Evolutionary conservation across 2,113 vertebrate genomes (phyloP).

Genomic region (Oostethus manadensis): DNA sequence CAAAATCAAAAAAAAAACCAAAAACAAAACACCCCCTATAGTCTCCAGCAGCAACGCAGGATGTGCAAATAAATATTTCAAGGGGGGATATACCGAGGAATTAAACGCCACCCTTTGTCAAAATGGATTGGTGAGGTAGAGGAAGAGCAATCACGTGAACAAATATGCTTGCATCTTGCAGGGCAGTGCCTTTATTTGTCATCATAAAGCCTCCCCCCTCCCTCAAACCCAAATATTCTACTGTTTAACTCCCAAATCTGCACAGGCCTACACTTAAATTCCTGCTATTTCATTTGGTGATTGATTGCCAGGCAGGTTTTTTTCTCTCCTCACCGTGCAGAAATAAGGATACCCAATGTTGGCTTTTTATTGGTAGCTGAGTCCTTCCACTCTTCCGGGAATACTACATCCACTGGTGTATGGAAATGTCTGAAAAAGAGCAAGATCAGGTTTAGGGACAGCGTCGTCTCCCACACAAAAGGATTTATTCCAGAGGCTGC

Average conservation of each 20-base stretch:
- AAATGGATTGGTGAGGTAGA: conserved; percentile 77
- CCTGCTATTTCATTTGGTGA: conserved; percentile 60
- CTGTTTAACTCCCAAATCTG: conserved; percentile 74
- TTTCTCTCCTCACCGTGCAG: conserved; percentile 31
- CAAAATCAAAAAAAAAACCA: no score
- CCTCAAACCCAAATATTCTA: conserved; percentile 68
- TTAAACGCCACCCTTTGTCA: conserved; percentile 71
- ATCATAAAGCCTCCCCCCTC: conserved; percentile 79
- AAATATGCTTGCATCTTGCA: conserved; percentile 89
- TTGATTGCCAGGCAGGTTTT: conserved; percentile 70
- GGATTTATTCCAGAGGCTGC: conserved; percentile 79
- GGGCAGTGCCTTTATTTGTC: conserved; percentile 94
- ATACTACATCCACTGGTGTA: conserved; percentile 89
- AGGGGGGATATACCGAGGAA: conserved; percentile 55
- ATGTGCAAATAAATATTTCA: conserved; percentile 40
- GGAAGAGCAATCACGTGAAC: conserved; percentile 93
- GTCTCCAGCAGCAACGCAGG: background rate
- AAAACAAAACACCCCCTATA: conserved; percentile 9
- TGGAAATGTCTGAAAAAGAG: conserved; percentile 94
- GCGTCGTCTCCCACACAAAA: conserved; percentile 95
- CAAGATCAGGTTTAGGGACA: conserved; percentile 99
- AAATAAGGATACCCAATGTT: conserved; percentile 77
- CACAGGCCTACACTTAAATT: conserved; percentile 60
- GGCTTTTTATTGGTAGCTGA: conserved; percentile 98
- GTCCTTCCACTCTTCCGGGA: conserved; percentile 96